phyloP scores from a whole-genome alignment of 1,140 invertebrate species.

The Apis laboriosa region DNA sequence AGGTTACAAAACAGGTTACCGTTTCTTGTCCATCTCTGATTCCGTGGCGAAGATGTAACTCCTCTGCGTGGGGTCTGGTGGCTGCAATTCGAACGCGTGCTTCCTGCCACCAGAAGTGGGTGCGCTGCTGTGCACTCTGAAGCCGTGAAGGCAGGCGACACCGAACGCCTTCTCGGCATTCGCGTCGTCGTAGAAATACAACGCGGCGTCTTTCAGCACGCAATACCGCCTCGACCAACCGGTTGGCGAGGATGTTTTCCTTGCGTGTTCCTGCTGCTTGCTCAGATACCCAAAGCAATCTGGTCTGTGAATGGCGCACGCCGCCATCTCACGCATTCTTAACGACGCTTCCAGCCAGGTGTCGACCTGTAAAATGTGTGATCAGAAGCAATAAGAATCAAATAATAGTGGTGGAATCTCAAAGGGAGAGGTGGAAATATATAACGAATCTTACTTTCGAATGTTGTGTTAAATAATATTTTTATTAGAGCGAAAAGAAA shows the following conservation, averaged over 20 bases:
- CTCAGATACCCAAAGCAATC: slow-evolving; percentile 95
- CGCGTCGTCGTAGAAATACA: slow-evolving; percentile 96
- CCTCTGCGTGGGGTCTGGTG: slow-evolving; percentile 91
- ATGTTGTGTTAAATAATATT: too few relatives aligned
- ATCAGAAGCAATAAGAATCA: too few relatives aligned
- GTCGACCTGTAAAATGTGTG: slow-evolving; percentile 83
- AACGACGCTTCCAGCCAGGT: slow-evolving; percentile 89
- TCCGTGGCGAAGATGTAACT: slow-evolving; percentile 96
- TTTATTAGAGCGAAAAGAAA: too few relatives aligned
- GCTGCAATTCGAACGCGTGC: slow-evolving; percentile 94
- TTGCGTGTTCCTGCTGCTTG: slow-evolving; percentile 86
- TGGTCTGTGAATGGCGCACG: slow-evolving; percentile 87
- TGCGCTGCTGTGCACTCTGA: slow-evolving; percentile 91
- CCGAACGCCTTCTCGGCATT: slow-evolving; percentile 93
- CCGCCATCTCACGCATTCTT: slow-evolving; percentile 86
- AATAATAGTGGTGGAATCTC: too few relatives aligned
- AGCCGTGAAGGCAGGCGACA: slow-evolving; percentile 96
- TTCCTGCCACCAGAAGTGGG: slow-evolving; percentile 88
- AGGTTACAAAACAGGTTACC: slow-evolving; percentile 81
- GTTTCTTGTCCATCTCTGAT: slow-evolving; percentile 96
- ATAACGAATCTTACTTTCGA: too few relatives aligned
- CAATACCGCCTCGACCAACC: slow-evolving; percentile 95
- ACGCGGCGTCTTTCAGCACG: slow-evolving; percentile 96
- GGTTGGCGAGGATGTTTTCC: slow-evolving; percentile 84
- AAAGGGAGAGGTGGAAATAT: too few relatives aligned